Evolutionary conservation across 2,888 invertebrate genomes (phyloP), one percentile per base, ranked within the genome.

Genomic region (Cryptophagus acutangulus): DNA sequence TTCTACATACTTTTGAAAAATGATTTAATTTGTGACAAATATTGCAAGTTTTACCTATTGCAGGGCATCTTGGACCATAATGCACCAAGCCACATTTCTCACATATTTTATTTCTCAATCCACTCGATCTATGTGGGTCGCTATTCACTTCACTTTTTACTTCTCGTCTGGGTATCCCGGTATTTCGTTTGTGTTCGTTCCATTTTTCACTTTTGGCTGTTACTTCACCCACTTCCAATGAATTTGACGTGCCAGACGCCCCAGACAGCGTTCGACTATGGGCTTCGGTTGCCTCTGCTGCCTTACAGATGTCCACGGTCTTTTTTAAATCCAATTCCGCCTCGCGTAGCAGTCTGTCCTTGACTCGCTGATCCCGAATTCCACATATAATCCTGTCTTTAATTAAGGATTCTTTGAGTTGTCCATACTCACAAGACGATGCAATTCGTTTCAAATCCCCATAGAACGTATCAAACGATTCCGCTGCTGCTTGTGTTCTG

Each of bases 271-370:
- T n/a, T n/a, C n/a, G n/a, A n/a, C n/a, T 20, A 20, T 41, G 34
- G 29, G 30, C 31, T 12, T 28, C 36, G 8, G 41, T 28, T 24
- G 13, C 26, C 25, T 41, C 41, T n/a, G 41, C 41, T 28, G 41
- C 41, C 24, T 36, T 41, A 20, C 36, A 37, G 26, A 41, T 41
- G 13, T 36, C 30, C 17, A 41, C 36, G 8, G 36, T 29, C 25
- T 37, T 30, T 15, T 36, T 25, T 15, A 37, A 25, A 14, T 36
- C 30, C 2, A 41, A 13, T 16, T 41, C 15, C 13, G 30, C 30
- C 16, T 36, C 36, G 17, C 36, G 16, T 15, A 15, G 34, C 20
- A 34, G 17, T 5, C 20, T 16, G 5, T 18, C 15, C 4, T 15
- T 34, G 3, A 15, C 15, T 15, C 20, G 10, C 12, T 10, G 10